phyloP scores from a whole-genome alignment of 2,888 invertebrate species.

The Buathra laborator region DNA sequence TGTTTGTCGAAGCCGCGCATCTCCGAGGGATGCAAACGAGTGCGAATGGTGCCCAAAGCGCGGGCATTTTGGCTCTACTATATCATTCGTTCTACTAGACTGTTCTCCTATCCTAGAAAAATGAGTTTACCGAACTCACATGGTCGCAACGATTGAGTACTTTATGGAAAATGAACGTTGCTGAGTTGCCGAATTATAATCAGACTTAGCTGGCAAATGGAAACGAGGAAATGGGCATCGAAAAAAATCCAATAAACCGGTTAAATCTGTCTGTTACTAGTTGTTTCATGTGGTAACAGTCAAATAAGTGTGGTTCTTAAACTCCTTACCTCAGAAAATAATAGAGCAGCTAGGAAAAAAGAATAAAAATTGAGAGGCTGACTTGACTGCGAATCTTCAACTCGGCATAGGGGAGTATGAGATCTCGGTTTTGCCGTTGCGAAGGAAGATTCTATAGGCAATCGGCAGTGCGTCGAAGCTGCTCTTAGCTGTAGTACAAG shows the following conservation, averaged over 20 bases:
- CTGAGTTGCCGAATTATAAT: background rate
- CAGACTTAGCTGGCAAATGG: background rate
- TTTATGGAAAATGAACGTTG: background rate
- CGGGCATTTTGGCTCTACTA: conserved; percentile 7
- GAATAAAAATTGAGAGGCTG: conserved; percentile 1
- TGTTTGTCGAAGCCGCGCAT: conserved; percentile 63
- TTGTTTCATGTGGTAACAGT: background rate
- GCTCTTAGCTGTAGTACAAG: conserved; percentile 26
- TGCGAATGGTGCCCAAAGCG: background rate
- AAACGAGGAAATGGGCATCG: background rate
- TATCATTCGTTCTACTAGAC: background rate
- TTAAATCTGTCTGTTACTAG: background rate
- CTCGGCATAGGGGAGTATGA: conserved; percentile 1
- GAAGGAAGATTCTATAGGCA: conserved; percentile 47
- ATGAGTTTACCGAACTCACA: conserved; percentile 4
- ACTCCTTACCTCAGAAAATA: background rate
- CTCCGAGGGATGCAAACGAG: conserved; percentile 4
- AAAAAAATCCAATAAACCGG: background rate
- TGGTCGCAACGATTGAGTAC: background rate
- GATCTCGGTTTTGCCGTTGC: conserved; percentile 18
- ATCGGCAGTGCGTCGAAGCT: conserved; percentile 50
- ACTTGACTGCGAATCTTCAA: conserved; percentile 5
- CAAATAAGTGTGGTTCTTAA: background rate
- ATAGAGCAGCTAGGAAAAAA: background rate
- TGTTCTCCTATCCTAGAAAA: background rate